A percentile compares a stretch with the other conserved stretches of the same genome.
Conservation (phyloP, 2,797 vertebrate genomes). For the Xiphophorus birchmanni region DNA sequence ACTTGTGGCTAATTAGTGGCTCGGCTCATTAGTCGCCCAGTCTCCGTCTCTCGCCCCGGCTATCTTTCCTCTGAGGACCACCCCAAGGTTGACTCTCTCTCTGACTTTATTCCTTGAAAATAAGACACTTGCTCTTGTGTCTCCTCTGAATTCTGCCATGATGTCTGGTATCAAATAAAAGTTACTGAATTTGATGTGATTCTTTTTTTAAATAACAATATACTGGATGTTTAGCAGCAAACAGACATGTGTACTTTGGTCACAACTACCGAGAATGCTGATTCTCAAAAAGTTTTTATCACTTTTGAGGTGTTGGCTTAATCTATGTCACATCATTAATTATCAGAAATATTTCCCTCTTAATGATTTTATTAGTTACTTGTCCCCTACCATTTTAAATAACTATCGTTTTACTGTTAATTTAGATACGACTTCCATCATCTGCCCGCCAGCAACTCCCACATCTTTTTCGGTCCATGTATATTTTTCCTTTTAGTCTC, state of each 20-base stretch:
- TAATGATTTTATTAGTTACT: neutral
- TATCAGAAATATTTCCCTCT: neutral
- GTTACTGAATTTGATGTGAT: neutral
- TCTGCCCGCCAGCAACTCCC: neutral
- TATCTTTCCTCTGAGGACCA: slow-evolving; percentile 67
- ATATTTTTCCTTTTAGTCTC: neutral
- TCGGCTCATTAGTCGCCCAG: slow-evolving; percentile 74
- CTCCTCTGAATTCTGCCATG: slow-evolving; percentile 1
- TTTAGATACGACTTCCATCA: neutral
- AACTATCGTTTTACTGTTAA: neutral
- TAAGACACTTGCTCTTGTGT: neutral
- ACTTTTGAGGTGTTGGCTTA: neutral
- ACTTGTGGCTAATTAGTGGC: slow-evolving; percentile 77
- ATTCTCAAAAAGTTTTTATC: neutral
- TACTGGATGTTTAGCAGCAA: neutral
- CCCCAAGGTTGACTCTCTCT: slow-evolving; percentile 50
- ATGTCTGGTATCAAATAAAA: neutral
- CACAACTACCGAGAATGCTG: neutral
- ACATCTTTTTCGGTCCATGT: too few relatives aligned
- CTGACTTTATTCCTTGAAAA: slow-evolving; percentile 26
- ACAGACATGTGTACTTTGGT: neutral
- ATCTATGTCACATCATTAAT: neutral
- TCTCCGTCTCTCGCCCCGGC: slow-evolving; percentile 65
- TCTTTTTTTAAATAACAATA: neutral
- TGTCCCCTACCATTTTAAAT: neutral